phyloP scores from a whole-genome alignment of 2,888 invertebrate species.

The Pollenia angustigena region DNA sequence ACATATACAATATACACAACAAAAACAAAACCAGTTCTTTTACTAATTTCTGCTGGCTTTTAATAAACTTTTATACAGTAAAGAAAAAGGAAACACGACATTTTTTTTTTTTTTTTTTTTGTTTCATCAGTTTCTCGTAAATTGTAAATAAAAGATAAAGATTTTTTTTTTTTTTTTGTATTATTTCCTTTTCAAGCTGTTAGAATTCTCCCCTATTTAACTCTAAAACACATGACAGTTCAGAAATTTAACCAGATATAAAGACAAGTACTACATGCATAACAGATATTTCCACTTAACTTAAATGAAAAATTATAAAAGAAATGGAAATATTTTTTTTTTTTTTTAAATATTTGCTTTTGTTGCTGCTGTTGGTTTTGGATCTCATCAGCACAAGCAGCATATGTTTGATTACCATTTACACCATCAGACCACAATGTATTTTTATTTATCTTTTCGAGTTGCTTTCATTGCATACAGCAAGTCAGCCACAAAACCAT shows the following conservation, averaged over 20 bases:
- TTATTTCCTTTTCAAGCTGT: conserved; percentile 1
- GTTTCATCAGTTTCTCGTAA: conserved; percentile 46
- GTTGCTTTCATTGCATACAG: background rate
- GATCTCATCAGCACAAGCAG: conserved; percentile 20
- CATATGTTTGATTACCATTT: conserved; percentile 63
- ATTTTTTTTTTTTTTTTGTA: background rate
- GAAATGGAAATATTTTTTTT: conserved; percentile 1
- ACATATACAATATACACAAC: background rate
- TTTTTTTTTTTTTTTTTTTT: conserved; percentile 40
- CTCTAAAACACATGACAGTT: conserved; percentile 57
- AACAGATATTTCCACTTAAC: conserved; percentile 72
- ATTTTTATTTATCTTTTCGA: background rate
- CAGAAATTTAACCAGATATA: conserved; percentile 64
- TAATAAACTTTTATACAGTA: conserved; percentile 15
- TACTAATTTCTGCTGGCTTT: conserved; percentile 20
- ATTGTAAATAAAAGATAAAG: conserved; percentile 13
- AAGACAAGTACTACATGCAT: conserved; percentile 58
- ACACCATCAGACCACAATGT: conserved; percentile 13
- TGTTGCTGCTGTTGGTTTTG: conserved; percentile 3
- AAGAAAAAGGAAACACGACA: background rate
- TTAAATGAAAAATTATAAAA: conserved; percentile 62
- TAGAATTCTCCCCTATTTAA: background rate
- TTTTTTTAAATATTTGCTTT: background rate
- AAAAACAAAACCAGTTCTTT: background rate
- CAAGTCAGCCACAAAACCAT: conserved; percentile 13